Evolutionary conservation across 2,888 invertebrate species (phyloP).

Genomic region (Sinotaia quadrata): DNA sequence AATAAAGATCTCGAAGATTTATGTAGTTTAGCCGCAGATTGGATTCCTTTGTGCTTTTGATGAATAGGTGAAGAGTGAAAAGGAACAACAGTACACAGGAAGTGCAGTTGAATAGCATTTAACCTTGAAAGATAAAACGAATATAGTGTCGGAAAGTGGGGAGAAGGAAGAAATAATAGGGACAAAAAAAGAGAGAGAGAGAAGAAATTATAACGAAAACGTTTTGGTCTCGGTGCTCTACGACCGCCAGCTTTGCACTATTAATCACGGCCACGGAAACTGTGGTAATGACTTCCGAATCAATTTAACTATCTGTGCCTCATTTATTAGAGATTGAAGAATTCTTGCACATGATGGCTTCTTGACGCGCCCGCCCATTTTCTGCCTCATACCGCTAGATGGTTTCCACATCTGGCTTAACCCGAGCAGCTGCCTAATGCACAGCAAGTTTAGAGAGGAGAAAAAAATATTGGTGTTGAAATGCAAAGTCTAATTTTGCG

Average conservation of each 20-base stretch:
- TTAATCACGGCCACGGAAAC: slow-evolving; percentile 2
- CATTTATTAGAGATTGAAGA: slow-evolving; percentile 20
- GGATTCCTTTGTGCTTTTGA: no score
- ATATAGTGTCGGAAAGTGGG: no score
- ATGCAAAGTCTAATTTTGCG: not conserved
- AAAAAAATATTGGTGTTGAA: slow-evolving; percentile 12
- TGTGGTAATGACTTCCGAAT: slow-evolving; percentile 17
- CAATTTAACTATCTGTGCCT: slow-evolving; percentile 23
- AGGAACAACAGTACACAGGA: no score
- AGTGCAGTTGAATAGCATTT: no score
- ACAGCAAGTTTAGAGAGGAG: not conserved
- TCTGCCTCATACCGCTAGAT: not conserved
- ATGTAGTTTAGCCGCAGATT: no score
- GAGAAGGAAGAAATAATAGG: no score
- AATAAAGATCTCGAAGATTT: no score
- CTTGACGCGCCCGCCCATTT: slow-evolving; percentile 3
- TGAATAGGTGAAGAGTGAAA: no score
- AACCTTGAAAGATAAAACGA: no score
- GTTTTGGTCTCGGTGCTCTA: not conserved
- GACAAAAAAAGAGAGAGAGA: no score
- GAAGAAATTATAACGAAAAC: no score
- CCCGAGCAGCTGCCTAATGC: slow-evolving; percentile 2
- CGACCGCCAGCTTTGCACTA: slow-evolving; percentile 3
- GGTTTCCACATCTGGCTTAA: slow-evolving; percentile 7
- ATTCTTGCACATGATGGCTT: slow-evolving; percentile 11